Percentiles rank a stretch among this genome's conserved stretches.
phyloP scores from a whole-genome alignment of 1,140 invertebrate species.

The Ostrea edulis region DNA sequence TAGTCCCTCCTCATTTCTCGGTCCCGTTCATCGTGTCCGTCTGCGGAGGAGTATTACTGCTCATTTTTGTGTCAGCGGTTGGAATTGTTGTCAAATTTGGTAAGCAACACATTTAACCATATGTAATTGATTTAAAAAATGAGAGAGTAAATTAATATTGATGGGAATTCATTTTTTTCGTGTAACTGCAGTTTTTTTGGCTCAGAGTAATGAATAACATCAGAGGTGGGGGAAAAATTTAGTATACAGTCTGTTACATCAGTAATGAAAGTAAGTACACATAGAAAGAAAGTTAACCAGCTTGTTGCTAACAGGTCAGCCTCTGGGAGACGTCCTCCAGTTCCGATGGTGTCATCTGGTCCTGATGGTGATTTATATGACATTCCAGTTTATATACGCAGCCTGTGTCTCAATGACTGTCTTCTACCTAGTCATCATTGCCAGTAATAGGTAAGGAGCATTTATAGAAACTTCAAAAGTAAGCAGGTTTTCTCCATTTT shows the following conservation, averaged over 20 bases:
- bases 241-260: too few relatives aligned
- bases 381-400: conserved; percentile 69
- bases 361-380: conserved; percentile 66
- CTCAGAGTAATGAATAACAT: too few relatives aligned
- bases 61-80: conserved; percentile 67
- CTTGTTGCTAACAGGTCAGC: conserved; percentile 44
- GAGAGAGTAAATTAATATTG: too few relatives aligned
- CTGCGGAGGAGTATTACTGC: conserved; percentile 64
- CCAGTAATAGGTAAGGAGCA: conserved; percentile 66
- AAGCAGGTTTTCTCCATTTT: too few relatives aligned
- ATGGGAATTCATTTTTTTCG: too few relatives aligned
- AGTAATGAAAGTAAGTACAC: too few relatives aligned
- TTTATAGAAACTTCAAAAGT: neutral
- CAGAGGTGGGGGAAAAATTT: too few relatives aligned
- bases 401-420: conserved; percentile 64
- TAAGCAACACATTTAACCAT: conserved; percentile 41
- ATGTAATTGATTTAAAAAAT: neutral
- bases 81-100: conserved; percentile 67
- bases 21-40: conserved; percentile 66
- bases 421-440: conserved; percentile 65
- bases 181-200: too few relatives aligned
- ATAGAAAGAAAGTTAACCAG: too few relatives aligned
- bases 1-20: conserved; percentile 57
- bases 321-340: conserved; percentile 46
- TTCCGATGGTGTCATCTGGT: conserved; percentile 64